phyloP scores from a whole-genome alignment of 2,888 invertebrate genomes.

The Asteroscopus sphinx region DNA sequence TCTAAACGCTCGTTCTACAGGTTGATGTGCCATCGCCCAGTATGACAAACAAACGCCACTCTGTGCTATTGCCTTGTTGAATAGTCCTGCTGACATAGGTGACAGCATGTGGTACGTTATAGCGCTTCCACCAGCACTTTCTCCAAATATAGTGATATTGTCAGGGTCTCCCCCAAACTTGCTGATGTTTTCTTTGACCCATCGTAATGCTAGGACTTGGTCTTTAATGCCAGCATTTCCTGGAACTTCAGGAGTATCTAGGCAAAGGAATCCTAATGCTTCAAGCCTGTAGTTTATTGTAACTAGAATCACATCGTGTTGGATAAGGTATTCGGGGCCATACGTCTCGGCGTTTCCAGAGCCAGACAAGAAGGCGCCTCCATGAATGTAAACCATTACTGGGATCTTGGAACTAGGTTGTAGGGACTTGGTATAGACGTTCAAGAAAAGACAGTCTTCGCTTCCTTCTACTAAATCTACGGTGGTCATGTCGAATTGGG shows the following conservation, averaged over 20 bases:
- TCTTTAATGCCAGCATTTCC: conserved; percentile 82
- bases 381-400: conserved; percentile 83
- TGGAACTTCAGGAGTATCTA: conserved; percentile 73
- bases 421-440: conserved; percentile 73
- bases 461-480: conserved; percentile 63
- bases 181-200: conserved; percentile 74
- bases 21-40: conserved; percentile 65
- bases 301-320: conserved; percentile 78
- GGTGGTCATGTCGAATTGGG: conserved; percentile 71
- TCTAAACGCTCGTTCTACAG: conserved; percentile 70
- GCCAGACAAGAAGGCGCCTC: conserved; percentile 78
- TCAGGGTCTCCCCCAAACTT: conserved; percentile 76
- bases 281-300: conserved; percentile 82
- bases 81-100: conserved; percentile 78
- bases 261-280: conserved; percentile 66
- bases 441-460: conserved; percentile 78
- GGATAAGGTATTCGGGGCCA: conserved; percentile 77
- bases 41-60: conserved; percentile 76
- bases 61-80: conserved; percentile 78
- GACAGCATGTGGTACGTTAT: conserved; percentile 80
- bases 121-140: conserved; percentile 79
- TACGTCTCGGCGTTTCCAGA: conserved; percentile 72
- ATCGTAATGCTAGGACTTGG: conserved; percentile 73
- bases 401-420: conserved; percentile 64
- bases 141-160: conserved; percentile 80